Percentiles rank a stretch among this genome's conserved stretches.
These are phyloP conservation scores for Carapus acus DNA, from an alignment of 2,797 vertebrate genomes.

Conservation along the genomic window DNA sequence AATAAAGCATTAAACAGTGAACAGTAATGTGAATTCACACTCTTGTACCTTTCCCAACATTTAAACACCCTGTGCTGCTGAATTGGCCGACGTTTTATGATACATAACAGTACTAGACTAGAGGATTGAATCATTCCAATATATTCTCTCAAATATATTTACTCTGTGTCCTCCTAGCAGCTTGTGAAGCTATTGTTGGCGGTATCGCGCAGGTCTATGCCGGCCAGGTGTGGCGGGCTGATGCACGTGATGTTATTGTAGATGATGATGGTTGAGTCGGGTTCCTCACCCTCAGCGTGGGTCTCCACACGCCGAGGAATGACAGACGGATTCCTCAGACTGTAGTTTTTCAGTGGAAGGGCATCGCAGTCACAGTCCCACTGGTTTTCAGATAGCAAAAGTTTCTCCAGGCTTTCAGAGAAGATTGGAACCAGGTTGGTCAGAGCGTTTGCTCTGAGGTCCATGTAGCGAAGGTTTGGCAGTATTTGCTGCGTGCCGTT, in stretches of 20 bases:
- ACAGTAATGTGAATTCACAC: too few relatives aligned
- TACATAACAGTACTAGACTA: background rate
- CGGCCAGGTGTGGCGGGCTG: conserved; percentile 69
- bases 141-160: background rate
- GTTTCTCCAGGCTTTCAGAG: conserved; percentile 76
- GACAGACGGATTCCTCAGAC: conserved; percentile 69
- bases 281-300: conserved; percentile 79
- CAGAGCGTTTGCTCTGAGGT: conserved; percentile 79
- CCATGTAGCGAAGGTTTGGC: conserved; percentile 80
- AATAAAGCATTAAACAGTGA: too few relatives aligned
- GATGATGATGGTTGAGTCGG: conserved; percentile 73
- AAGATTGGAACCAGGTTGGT: conserved; percentile 67
- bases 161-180: conserved; percentile 68
- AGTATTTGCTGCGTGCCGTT: conserved; percentile 69
- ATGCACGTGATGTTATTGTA: conserved; percentile 93
- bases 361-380: conserved; percentile 87
- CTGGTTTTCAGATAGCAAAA: conserved; percentile 87
- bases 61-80: too few relatives aligned
- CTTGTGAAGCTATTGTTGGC: conserved; percentile 72
- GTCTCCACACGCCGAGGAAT: conserved; percentile 83
- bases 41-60: too few relatives aligned
- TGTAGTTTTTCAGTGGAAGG: conserved; percentile 77
- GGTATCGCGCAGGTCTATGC: conserved; percentile 84
- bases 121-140: background rate
- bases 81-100: too few relatives aligned